A percentile compares a stretch with the other conserved stretches of the same genome.
phyloP scores from a whole-genome alignment of 2,797 vertebrate species.

The Craterocephalus amniculus region DNA sequence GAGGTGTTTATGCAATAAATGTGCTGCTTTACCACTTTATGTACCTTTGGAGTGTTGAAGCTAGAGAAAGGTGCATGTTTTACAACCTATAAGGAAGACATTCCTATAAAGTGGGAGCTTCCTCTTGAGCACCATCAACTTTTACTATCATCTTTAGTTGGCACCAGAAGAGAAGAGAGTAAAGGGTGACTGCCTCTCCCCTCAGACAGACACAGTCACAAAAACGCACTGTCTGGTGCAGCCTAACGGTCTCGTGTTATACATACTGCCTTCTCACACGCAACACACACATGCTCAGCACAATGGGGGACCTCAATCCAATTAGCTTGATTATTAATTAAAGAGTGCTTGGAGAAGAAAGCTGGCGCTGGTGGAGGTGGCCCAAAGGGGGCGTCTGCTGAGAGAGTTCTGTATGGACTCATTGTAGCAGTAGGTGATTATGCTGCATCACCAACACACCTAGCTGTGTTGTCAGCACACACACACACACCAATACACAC shows the following conservation, averaged over 20 bases:
- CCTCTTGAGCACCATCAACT: slow-evolving; percentile 74
- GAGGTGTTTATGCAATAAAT: slow-evolving; percentile 67
- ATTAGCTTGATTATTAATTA: slow-evolving; percentile 85
- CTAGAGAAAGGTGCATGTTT: slow-evolving; percentile 69
- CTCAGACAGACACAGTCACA: slow-evolving; percentile 19
- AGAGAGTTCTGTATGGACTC: slow-evolving; percentile 69
- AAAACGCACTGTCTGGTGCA: slow-evolving; percentile 29
- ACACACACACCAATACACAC: too few relatives aligned
- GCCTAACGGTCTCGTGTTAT: slow-evolving; percentile 39
- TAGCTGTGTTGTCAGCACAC: slow-evolving; percentile 17
- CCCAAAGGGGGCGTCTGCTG: slow-evolving; percentile 75
- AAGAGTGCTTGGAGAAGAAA: slow-evolving; percentile 75
- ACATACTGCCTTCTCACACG: slow-evolving; percentile 28
- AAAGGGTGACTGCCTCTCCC: slow-evolving; percentile 45
- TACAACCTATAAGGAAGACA: slow-evolving; percentile 72
- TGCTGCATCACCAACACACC: slow-evolving; percentile 54
- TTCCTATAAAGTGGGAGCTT: slow-evolving; percentile 75
- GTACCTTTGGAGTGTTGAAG: slow-evolving; percentile 61
- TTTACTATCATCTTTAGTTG: slow-evolving; percentile 74
- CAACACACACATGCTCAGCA: slow-evolving; percentile 44
- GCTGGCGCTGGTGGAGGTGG: slow-evolving; percentile 57
- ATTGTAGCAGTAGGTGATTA: slow-evolving; percentile 73
- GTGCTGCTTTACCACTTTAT: slow-evolving; percentile 64
- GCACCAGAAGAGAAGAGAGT: slow-evolving; percentile 58
- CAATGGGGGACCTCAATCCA: slow-evolving; percentile 77